Percentiles rank a stretch among this genome's conserved stretches.
These are phyloP conservation scores for Elegia similella DNA, from an alignment of 2,888 invertebrate genomes.

Conservation along the genomic window DNA sequence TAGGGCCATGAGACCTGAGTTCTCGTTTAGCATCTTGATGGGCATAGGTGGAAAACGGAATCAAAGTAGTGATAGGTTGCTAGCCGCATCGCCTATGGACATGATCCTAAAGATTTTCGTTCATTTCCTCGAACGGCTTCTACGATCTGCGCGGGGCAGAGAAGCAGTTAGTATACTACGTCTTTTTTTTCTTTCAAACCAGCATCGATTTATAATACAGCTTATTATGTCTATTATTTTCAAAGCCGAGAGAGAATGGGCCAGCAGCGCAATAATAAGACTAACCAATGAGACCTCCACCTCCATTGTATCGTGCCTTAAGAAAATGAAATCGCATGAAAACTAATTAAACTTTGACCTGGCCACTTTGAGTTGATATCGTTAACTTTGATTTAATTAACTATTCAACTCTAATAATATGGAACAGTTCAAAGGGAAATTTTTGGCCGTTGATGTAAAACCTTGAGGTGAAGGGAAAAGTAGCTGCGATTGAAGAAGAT, in stretches of 20 bases:
- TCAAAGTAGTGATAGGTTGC: too few relatives aligned
- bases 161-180: too few relatives aligned
- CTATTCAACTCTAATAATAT: conserved; percentile 7
- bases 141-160: too few relatives aligned
- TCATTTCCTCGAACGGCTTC: too few relatives aligned
- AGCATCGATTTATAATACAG: too few relatives aligned
- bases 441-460: conserved; percentile 15
- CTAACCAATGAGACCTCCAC: conserved; percentile 63
- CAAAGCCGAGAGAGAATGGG: not conserved
- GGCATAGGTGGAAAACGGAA: too few relatives aligned
- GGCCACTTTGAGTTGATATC: conserved; percentile 29
- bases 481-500: conserved; percentile 39
- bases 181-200: too few relatives aligned
- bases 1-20: too few relatives aligned
- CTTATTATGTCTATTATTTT: too few relatives aligned
- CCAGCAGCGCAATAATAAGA: conserved; percentile 45
- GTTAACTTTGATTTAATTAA: conserved; percentile 12
- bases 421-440: conserved; percentile 9
- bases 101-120: too few relatives aligned
- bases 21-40: too few relatives aligned
- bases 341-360: conserved; percentile 68
- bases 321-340: conserved; percentile 55
- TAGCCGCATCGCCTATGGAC: too few relatives aligned
- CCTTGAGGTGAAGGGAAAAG: conserved; percentile 34
- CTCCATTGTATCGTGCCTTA: conserved; percentile 43